Conservation (phyloP, 2,888 invertebrate genomes). For the Rugalucina vietnamica region DNA sequence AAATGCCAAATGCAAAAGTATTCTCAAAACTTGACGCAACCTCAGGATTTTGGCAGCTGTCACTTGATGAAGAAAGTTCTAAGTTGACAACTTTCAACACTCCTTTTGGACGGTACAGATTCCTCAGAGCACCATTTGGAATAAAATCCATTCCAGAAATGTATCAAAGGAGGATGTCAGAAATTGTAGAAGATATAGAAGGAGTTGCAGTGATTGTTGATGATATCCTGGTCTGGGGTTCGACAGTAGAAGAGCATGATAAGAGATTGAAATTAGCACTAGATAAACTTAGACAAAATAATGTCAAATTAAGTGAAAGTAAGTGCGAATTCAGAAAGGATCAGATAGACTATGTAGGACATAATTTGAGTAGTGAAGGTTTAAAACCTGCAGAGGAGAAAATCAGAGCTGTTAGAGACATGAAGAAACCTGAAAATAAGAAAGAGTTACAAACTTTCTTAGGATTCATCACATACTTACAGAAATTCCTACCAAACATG, state of each 20-base stretch:
- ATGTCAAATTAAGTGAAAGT: conserved; percentile 15
- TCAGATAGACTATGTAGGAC: conserved; percentile 28
- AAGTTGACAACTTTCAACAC: conserved; percentile 48
- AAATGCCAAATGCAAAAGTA: conserved; percentile 42
- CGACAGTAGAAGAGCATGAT: conserved; percentile 28
- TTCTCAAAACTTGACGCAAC: conserved; percentile 41
- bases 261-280: conserved; percentile 11
- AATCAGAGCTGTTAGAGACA: conserved; percentile 26
- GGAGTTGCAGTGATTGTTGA: conserved; percentile 31
- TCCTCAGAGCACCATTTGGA: conserved; percentile 46
- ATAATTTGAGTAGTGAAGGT: conserved; percentile 20
- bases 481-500: conserved; percentile 41
- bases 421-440: conserved; percentile 26
- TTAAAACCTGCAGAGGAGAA: conserved; percentile 32
- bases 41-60: conserved; percentile 40
- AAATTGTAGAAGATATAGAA: conserved; percentile 38
- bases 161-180: conserved; percentile 29
- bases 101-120: conserved; percentile 45
- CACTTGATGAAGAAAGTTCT: conserved; percentile 26
- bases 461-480: conserved; percentile 39
- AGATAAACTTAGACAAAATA: conserved; percentile 5
- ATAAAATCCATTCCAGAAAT: conserved; percentile 46
- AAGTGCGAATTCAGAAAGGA: conserved; percentile 17
- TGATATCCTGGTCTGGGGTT: conserved; percentile 44
- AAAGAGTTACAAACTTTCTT: conserved; percentile 37